These are phyloP conservation scores for Orientallactaga sibirica DNA, from an alignment of 2,797 vertebrate species.

Conservation along the genomic window DNA sequence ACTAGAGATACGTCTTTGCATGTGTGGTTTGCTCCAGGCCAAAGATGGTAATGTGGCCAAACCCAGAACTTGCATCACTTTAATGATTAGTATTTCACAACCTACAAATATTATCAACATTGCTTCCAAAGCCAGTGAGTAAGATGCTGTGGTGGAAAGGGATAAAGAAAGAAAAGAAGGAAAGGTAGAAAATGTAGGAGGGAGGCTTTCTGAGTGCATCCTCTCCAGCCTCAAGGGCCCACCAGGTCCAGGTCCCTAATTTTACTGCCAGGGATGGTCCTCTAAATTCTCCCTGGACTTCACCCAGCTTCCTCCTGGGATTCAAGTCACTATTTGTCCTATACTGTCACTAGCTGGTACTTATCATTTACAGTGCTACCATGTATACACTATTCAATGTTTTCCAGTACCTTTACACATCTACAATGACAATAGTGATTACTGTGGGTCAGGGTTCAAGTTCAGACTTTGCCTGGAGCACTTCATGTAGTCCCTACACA, in stretches of 20 bases:
- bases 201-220: background rate
- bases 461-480: background rate
- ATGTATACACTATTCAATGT: too few species aligned
- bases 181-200: background rate
- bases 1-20: background rate
- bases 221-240: background rate
- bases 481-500: background rate
- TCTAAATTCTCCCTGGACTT: background rate
- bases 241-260: background rate
- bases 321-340: background rate
- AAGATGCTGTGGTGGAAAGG: background rate
- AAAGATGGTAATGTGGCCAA: background rate
- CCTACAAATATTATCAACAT: background rate
- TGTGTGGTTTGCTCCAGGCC: background rate
- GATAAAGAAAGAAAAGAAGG: background rate
- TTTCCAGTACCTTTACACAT: background rate
- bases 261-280: background rate
- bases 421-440: rapidly evolving
- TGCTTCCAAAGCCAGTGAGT: background rate
- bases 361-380: background rate
- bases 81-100: background rate
- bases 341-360: background rate
- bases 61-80: background rate
- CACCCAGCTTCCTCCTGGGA: background rate
- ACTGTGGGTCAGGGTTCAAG: background rate